phyloP scores from a whole-genome alignment of 37 sponge, comb jelly and placozoan species.

The Chondrosia reniformis region DNA sequence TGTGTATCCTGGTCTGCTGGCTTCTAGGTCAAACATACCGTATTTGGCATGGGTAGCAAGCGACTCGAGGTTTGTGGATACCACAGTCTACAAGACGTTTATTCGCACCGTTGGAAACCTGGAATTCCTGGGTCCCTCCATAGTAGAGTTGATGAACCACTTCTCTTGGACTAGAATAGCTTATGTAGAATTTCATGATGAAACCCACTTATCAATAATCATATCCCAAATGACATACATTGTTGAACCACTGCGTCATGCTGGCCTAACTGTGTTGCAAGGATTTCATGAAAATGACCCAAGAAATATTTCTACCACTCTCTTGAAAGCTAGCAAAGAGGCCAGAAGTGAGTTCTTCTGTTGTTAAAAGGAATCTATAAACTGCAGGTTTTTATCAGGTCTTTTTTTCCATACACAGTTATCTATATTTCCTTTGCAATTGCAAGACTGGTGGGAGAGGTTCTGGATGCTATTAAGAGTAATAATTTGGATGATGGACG shows the following conservation, averaged over 20 bases:
- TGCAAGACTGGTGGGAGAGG: not conserved
- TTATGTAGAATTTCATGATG: not conserved
- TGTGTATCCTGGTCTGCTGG: not conserved
- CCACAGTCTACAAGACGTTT: not conserved
- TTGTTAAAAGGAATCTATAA: too few relatives aligned
- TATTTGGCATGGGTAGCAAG: not conserved
- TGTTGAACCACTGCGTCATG: too few relatives aligned
- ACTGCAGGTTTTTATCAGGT: too few relatives aligned
- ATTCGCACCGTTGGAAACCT: slow-evolving; percentile 5
- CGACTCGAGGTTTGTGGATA: not conserved
- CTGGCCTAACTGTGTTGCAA: too few relatives aligned
- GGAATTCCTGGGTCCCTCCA: not conserved
- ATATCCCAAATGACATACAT: too few relatives aligned
- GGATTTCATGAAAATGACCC: too few relatives aligned
- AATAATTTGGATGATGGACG: slow-evolving; percentile 6
- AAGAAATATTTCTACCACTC: too few relatives aligned
- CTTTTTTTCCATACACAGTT: not conserved
- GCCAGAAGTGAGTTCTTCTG: too few relatives aligned
- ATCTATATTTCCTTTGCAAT: not conserved
- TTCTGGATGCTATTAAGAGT: not conserved
- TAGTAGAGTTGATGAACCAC: not conserved
- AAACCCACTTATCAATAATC: not conserved
- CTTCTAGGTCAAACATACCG: not conserved
- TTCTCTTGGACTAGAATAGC: slow-evolving; percentile 16
- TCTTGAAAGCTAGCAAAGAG: too few relatives aligned